phyloP scores from a whole-genome alignment of 2,113 vertebrate species.

The Xenus cinereus region DNA sequence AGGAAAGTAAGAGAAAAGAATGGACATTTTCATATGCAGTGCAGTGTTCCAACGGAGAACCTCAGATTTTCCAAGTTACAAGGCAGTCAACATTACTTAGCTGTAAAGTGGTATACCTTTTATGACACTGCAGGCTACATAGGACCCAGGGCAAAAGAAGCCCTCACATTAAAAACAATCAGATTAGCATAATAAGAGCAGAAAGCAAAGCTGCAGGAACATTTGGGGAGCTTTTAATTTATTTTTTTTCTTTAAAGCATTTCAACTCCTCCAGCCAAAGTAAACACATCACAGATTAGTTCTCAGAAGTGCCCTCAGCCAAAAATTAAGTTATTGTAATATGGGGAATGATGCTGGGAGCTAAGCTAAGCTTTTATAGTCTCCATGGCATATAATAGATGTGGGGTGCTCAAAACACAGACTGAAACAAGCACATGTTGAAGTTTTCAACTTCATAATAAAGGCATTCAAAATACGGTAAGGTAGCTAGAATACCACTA shows the following conservation, averaged over 20 bases:
- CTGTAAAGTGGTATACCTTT: constrained; percentile 11
- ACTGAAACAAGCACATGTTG: not conserved
- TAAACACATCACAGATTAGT: constrained; percentile 35
- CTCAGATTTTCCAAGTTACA: not conserved
- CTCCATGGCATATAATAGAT: not conserved
- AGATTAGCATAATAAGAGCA: constrained; percentile 54
- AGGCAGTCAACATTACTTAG: not conserved
- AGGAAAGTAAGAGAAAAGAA: not conserved
- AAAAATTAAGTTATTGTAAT: constrained; percentile 21
- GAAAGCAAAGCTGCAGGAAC: constrained; percentile 5
- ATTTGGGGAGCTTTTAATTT: constrained; percentile 35
- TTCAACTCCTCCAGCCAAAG: constrained; percentile 42
- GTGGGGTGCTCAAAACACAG: not conserved
- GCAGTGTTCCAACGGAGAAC: not conserved
- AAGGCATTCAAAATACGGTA: not conserved
- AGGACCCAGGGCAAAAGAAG: constrained; percentile 38
- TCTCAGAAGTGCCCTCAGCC: constrained; percentile 38
- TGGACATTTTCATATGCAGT: not conserved
- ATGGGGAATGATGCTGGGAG: not conserved
- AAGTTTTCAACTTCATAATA: not conserved
- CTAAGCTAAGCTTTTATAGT: constrained; percentile 1
- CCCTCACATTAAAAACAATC: constrained; percentile 45
- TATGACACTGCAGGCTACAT: constrained; percentile 17
- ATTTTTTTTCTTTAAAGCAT: not conserved
- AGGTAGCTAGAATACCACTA: not conserved